Evolutionary conservation across 1,140 invertebrate genomes (phyloP).

Genomic region (Chironomus striatipennis): DNA sequence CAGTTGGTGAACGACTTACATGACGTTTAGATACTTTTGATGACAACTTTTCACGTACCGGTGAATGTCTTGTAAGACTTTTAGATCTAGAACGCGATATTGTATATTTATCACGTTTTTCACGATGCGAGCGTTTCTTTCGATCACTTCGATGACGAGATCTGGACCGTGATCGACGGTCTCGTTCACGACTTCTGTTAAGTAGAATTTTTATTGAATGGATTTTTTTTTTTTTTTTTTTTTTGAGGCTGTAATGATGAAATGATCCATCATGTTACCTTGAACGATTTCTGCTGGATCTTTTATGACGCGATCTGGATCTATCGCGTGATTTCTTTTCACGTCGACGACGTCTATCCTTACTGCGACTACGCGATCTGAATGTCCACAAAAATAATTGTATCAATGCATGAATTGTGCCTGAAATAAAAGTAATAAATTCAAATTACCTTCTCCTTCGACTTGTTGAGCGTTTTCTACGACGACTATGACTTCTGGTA

Average conservation of each 20-base stretch:
- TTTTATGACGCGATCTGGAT: not conserved
- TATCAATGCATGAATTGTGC: not conserved
- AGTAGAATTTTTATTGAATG: not conserved
- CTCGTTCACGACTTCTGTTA: slow-evolving; percentile 2
- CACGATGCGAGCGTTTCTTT: slow-evolving; percentile 26
- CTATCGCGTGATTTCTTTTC: not conserved
- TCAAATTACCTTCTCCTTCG: not conserved
- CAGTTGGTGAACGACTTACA: slow-evolving; percentile 33
- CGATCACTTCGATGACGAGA: slow-evolving; percentile 24
- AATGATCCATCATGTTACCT: not conserved
- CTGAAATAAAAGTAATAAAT: no score
- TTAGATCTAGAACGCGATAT: slow-evolving; percentile 33
- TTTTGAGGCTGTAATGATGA: not conserved
- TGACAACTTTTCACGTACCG: not conserved
- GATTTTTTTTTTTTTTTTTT: no score
- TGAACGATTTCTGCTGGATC: not conserved
- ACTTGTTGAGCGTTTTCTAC: slow-evolving; percentile 35
- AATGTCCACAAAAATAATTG: not conserved
- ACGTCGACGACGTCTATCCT: slow-evolving; percentile 28
- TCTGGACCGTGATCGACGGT: slow-evolving; percentile 10
- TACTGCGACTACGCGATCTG: not conserved
- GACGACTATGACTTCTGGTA: slow-evolving; percentile 38
- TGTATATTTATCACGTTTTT: slow-evolving; percentile 30
- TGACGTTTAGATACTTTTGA: not conserved
- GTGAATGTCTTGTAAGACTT: slow-evolving; percentile 30